Conservation (phyloP, 2,113 vertebrate species). For the Dicrurus megarhynchus region DNA sequence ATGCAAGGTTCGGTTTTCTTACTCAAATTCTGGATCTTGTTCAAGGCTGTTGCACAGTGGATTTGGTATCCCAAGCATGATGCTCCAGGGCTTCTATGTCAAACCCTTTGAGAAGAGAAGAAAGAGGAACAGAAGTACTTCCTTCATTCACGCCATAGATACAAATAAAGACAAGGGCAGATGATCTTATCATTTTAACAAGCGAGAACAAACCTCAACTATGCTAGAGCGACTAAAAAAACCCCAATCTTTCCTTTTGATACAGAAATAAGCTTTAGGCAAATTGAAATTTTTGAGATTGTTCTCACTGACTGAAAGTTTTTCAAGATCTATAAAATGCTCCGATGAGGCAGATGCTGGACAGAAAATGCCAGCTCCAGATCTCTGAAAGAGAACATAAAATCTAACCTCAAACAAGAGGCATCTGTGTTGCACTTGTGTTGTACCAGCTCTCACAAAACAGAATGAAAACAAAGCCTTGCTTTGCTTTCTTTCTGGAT, state of each 20-base stretch:
- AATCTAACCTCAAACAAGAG: background rate
- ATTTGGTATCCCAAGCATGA: background rate
- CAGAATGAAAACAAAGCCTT: background rate
- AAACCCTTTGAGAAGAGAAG: conserved; percentile 21
- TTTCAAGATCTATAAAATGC: background rate
- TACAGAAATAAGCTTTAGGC: background rate
- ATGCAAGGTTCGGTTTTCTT: background rate
- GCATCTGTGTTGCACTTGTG: background rate
- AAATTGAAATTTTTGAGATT: background rate
- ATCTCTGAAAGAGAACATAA: background rate
- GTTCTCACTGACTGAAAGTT: background rate
- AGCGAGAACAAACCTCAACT: conserved; percentile 21
- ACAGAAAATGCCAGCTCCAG: background rate
- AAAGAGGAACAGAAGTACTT: background rate
- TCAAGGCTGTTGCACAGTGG: background rate
- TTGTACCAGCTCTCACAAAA: background rate
- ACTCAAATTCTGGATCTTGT: background rate
- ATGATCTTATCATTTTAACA: conserved; percentile 28
- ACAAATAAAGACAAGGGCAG: conserved; percentile 13
- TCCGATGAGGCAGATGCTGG: background rate
- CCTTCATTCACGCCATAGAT: background rate
- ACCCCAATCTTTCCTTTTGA: background rate
- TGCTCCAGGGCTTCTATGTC: background rate
- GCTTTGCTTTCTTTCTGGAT: background rate
- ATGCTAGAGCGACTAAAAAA: background rate